phyloP scores from a whole-genome alignment of 64 coral and sea anemone species.

The Actinia tenebrosa region DNA sequence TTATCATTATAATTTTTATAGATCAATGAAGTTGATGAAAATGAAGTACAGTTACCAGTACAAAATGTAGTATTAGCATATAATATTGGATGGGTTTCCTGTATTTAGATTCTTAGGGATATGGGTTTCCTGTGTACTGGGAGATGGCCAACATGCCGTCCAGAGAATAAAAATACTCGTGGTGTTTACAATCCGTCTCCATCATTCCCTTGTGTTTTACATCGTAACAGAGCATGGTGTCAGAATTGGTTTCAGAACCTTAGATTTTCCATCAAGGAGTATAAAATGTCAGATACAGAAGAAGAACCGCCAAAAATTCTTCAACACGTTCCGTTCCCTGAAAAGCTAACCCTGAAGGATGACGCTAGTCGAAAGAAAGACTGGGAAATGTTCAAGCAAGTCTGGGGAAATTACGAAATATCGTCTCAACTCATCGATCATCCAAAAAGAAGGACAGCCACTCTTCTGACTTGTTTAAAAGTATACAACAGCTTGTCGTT shows the following conservation, averaged over 20 bases:
- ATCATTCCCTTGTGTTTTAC: background rate
- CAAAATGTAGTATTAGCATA: no score
- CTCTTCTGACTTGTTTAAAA: constrained; percentile 36
- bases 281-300: background rate
- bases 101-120: no score
- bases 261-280: constrained; percentile 18
- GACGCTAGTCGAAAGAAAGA: constrained; percentile 16
- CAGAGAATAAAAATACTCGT: background rate
- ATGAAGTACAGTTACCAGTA: no score
- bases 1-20: no score
- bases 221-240: constrained; percentile 30
- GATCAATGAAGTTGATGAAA: no score
- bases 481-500: constrained; percentile 34
- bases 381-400: constrained; percentile 16
- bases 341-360: constrained; percentile 40
- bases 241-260: constrained; percentile 26
- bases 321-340: constrained; percentile 37
- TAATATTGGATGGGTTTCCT: no score
- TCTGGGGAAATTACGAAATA: constrained; percentile 60
- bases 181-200: background rate
- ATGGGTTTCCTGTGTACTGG: no score
- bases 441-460: constrained; percentile 36
- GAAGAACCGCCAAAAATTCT: constrained; percentile 2
- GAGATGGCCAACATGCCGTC: no score
- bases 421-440: constrained; percentile 21